Evolutionary conservation across 35 echinoderm and acorn worm genomes (phyloP).

Genomic region (Apostichopus parvimensis): DNA sequence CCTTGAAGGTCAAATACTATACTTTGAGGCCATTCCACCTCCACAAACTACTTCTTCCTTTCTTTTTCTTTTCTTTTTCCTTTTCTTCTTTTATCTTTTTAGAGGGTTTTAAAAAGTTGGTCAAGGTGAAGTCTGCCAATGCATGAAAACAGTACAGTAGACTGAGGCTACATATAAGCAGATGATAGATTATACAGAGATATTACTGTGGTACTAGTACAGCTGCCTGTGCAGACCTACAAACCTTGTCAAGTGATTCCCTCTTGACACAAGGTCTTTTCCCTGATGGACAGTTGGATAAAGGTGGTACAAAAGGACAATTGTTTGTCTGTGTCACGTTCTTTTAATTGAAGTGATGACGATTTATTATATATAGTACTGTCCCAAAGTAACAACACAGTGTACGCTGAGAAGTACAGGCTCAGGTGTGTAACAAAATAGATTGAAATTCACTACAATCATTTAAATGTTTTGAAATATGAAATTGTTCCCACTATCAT

Average conservation of each 20-base stretch:
- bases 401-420: no score
- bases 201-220: neutral
- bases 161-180: no score
- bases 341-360: no score
- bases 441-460: no score
- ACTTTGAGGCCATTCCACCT: neutral
- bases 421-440: no score
- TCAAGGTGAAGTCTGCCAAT: neutral
- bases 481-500: no score
- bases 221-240: neutral
- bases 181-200: no score
- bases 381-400: no score
- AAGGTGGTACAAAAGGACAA: neutral
- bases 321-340: neutral
- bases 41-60: neutral
- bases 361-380: no score
- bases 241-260: neutral
- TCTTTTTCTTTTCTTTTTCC: no score
- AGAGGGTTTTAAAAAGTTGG: neutral
- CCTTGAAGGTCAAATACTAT: slow-evolving; percentile 16
- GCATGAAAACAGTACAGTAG: no score
- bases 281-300: neutral
- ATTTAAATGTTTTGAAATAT: no score
- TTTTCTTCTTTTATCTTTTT: neutral
- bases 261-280: neutral